A percentile compares a stretch with the other conserved stretches of the same genome.
Evolutionary conservation across 2,888 invertebrate genomes (phyloP).

Genomic region (Xanthorhoe spadicearia): DNA sequence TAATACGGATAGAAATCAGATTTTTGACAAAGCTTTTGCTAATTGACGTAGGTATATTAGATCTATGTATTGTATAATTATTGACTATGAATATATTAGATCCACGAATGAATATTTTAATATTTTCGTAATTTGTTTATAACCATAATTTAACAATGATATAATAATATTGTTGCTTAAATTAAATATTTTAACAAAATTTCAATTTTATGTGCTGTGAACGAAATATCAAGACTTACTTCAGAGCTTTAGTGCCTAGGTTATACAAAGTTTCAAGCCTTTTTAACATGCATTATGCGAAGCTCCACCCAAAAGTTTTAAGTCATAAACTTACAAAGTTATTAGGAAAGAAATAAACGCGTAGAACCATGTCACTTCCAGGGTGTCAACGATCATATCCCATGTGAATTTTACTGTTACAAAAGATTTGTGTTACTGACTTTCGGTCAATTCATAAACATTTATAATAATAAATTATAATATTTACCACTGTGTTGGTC

Average conservation of each 20-base stretch:
- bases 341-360: slow-evolving; percentile 28
- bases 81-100: too few relatives aligned
- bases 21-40: slow-evolving; percentile 41
- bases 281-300: slow-evolving; percentile 36
- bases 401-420: too few relatives aligned
- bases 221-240: neutral
- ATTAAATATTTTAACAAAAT: neutral
- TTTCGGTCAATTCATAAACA: too few relatives aligned
- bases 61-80: too few relatives aligned
- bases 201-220: neutral
- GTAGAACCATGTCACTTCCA: slow-evolving; percentile 21
- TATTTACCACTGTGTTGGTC: too few relatives aligned
- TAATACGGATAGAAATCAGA: slow-evolving; percentile 43
- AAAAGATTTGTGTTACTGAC: too few relatives aligned
- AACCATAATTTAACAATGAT: slow-evolving; percentile 21
- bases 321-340: slow-evolving; percentile 35
- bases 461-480: too few relatives aligned
- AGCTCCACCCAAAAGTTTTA: slow-evolving; percentile 30
- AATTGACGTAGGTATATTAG: too few relatives aligned
- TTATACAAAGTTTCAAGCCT: slow-evolving; percentile 30
- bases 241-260: neutral
- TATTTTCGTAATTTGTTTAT: too few relatives aligned
- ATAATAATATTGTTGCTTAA: neutral
- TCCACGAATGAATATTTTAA: too few relatives aligned
- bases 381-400: neutral